These are phyloP conservation scores for Castor canadensis DNA, from an alignment of 2,113 vertebrate species.

Conservation along the genomic window DNA sequence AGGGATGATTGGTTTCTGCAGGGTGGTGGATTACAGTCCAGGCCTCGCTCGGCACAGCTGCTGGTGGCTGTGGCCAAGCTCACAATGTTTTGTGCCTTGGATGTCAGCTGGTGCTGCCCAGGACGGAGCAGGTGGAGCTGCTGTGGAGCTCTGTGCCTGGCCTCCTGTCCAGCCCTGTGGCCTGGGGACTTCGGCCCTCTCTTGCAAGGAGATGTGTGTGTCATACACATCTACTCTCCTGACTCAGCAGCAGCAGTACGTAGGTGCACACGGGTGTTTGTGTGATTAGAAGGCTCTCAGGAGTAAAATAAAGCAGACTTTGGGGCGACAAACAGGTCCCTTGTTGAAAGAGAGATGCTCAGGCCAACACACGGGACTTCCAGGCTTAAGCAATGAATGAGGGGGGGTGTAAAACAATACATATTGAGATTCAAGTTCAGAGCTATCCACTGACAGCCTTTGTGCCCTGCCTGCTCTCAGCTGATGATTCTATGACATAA, in stretches of 20 bases:
- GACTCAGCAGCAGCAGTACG: neutral
- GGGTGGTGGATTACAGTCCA: neutral
- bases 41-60: neutral
- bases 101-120: neutral
- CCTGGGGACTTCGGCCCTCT: neutral
- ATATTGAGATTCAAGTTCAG: neutral
- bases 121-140: neutral
- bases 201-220: no score
- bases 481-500: rapidly evolving
- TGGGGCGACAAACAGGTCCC: neutral
- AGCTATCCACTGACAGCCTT: rapidly evolving
- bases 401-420: neutral
- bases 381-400: neutral
- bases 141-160: rapidly evolving
- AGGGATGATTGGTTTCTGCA: conserved; percentile 54
- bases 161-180: rapidly evolving
- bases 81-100: neutral
- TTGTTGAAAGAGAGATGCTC: neutral
- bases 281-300: neutral
- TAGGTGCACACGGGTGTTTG: rapidly evolving
- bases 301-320: neutral
- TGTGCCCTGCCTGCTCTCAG: neutral
- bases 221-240: rapidly evolving
- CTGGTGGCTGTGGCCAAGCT: neutral
- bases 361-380: no score